Conservation (phyloP, 2,113 vertebrate genomes). For the Pomatorhinus ruficollis region DNA sequence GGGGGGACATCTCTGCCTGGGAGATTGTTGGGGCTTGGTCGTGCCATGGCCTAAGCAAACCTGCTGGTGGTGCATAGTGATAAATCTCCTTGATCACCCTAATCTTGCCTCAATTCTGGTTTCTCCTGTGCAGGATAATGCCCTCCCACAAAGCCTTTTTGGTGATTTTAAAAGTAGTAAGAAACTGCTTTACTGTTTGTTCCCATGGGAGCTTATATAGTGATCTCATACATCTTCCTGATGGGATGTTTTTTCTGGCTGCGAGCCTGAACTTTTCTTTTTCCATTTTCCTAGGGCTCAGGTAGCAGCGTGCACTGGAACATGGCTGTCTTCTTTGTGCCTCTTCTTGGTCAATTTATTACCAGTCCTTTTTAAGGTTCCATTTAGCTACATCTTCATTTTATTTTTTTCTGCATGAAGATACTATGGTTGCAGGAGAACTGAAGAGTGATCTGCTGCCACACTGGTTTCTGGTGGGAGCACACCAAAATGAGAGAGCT, state of each 20-base stretch:
- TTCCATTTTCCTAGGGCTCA: neutral
- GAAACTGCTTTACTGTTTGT: neutral
- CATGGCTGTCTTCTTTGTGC: neutral
- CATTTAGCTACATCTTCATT: neutral
- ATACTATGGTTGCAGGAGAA: neutral
- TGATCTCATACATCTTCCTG: neutral
- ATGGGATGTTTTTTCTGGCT: neutral
- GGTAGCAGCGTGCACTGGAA: neutral
- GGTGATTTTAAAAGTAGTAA: neutral
- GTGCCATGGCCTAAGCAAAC: neutral
- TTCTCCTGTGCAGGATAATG: neutral
- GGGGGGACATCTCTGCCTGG: neutral
- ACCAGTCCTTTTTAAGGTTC: neutral
- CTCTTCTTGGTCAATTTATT: neutral
- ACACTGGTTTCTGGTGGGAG: neutral
- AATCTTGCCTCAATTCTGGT: neutral
- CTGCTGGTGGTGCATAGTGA: neutral
- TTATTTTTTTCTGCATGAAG: neutral
- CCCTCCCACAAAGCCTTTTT: neutral
- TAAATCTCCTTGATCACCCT: neutral
- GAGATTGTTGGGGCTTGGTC: neutral
- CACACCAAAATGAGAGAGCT: neutral
- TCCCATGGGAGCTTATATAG: rapidly evolving
- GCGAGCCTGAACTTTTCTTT: neutral
- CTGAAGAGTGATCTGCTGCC: rapidly evolving